phyloP scores from a whole-genome alignment of 2,888 invertebrate species.

The Hecatera dysodea region DNA sequence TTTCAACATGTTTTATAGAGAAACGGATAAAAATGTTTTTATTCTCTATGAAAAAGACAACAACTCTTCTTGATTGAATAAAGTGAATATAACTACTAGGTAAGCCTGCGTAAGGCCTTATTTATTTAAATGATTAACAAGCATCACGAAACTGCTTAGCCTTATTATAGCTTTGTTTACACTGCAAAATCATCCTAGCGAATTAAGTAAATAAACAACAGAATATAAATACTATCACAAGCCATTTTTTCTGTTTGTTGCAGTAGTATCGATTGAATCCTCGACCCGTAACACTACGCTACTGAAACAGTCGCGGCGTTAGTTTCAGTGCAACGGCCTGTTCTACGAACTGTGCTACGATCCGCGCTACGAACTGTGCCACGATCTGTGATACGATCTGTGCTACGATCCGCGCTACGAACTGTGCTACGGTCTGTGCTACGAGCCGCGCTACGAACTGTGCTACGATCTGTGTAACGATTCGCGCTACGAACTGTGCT shows the following conservation, averaged over 20 bases:
- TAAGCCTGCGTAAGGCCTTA: too few relatives aligned
- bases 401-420: not conserved
- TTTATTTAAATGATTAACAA: not conserved
- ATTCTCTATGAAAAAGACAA: not conserved
- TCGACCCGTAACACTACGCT: too few relatives aligned
- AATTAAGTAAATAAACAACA: not conserved
- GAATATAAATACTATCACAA: not conserved
- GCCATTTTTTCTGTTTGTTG: not conserved
- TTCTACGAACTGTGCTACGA: too few relatives aligned
- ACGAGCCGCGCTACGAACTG: too few relatives aligned
- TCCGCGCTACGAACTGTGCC: too few relatives aligned
- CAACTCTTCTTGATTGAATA: not conserved
- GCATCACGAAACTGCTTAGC: not conserved
- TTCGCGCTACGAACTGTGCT: too few relatives aligned
- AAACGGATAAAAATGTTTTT: constrained; percentile 8
- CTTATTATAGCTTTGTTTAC: not conserved
- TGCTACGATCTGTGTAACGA: too few relatives aligned
- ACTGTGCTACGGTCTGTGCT: too few relatives aligned
- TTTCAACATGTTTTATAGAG: constrained; percentile 38
- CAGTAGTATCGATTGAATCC: not conserved
- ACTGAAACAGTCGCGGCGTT: not conserved
- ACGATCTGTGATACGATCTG: not conserved
- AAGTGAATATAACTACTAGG: not conserved
- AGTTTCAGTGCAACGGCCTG: not conserved
- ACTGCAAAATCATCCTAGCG: not conserved